Conservation (phyloP, 2,113 vertebrate species). For the Tachycineta bicolor region DNA sequence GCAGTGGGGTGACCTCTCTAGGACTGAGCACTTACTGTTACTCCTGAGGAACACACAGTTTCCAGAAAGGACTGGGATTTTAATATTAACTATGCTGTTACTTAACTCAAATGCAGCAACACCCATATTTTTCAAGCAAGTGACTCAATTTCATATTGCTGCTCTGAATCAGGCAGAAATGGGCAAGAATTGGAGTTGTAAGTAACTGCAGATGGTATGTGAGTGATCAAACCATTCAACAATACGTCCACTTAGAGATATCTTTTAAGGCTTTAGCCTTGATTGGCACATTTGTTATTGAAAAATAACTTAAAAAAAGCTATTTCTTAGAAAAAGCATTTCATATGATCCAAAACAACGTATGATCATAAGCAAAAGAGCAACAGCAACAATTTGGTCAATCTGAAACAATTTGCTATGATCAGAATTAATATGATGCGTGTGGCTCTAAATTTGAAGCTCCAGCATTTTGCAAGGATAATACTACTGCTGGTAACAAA, state of each 20-base stretch:
- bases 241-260: background rate
- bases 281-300: background rate
- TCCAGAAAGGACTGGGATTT: background rate
- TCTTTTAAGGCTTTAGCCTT: background rate
- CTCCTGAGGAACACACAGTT: accelerated
- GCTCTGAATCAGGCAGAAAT: background rate
- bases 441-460: background rate
- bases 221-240: background rate
- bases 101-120: background rate
- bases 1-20: background rate
- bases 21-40: background rate
- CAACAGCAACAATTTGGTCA: background rate
- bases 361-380: background rate
- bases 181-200: background rate
- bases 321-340: background rate
- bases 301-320: background rate
- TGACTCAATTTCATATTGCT: background rate
- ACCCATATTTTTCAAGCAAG: background rate
- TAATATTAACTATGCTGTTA: background rate
- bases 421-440: background rate
- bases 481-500: background rate
- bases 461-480: background rate
- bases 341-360: background rate
- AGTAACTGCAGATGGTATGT: background rate
- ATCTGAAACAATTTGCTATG: background rate